Evolutionary conservation across 2,888 invertebrate species (phyloP), one percentile per base, ranked within the genome.

Genomic region (Trichopoda pennipes): DNA sequence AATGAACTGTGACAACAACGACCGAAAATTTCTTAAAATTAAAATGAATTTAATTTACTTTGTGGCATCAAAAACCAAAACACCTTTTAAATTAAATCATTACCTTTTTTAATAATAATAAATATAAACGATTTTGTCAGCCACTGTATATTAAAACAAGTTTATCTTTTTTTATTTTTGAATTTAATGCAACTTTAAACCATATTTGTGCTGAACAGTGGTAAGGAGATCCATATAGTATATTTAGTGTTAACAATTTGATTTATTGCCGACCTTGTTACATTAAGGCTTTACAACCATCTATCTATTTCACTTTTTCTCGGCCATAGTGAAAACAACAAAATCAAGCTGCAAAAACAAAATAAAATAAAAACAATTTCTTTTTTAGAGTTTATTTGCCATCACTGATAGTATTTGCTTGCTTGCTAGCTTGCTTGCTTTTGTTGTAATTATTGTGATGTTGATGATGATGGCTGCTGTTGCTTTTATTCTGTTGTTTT

Each of bases 231-330:
- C 32, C 64, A 49, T 68, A 14, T 38, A 32, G 82, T 79, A 63
- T 68, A 21, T 47, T 56, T 79, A 79, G 82, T 85, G 84, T 77
- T 84, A 81, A 82, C 80, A 81, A 80, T 87, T 87, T 91, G 90
- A 90, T 91, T 91, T 91, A 90, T 89, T 88, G 90, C 88, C 90
- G 90, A 90, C 90, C 90, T 90, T 90, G 90, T 90, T 90, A 88
- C 89, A 88, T 90, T 89, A 90, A 90, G 87, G 90, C 90, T 87
- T 87, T 87, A 87, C 87, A 86, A 88, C 88, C 86, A 89, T 91
- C 90, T 88, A 89, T 90, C 90, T 90, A 89, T 90, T 90, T 90
- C 91, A 89, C 88, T 90, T 90, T 89, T 90, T 89, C 90, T 89
- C 90, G 90, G 90, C 89, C 87, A 87, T 86, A 78, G 77, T 61